Evolutionary conservation across 2,113 vertebrate genomes (phyloP), one percentile per base, ranked within the genome.

Genomic region (Pantherophis guttatus): DNA sequence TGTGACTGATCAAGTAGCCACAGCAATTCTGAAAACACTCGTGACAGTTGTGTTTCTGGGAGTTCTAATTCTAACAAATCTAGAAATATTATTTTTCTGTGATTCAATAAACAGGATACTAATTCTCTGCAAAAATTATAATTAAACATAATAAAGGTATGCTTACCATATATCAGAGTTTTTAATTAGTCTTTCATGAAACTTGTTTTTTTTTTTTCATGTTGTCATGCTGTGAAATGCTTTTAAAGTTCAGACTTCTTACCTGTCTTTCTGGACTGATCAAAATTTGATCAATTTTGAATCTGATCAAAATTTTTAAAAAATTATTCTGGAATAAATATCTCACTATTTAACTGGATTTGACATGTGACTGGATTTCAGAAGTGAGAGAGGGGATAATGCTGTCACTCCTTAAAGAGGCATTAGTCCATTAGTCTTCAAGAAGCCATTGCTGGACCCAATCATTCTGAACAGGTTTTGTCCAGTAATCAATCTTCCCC

Each of bases 111-210:
- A 98, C 95, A 94, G 96, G 96, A 97, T 97, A 97, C 95, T 98
- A 97, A 98, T 98, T 97, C 96, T 94, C 86, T 88, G 95, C 93
- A 96, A 96, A 97, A 96, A 89, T 97, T 97, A 96, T 94, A 97
- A 96, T 96, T 97, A 95, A 97, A 97, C 92, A 24, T 94, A 95
- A 95, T 93, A 97, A 97, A 92, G 75, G 92, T 95, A 96, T 26
- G 89, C 95, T 97, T 97, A 97, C 98, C 97, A 98, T 97, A 97
- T 96, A 96, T 98, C 97, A 97, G 96, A 96, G 95, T 94, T 97
- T 97, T 95, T 97, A 96, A 97, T 97, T 95, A 95, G 95, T 87
- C 93, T 96, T 96, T 96, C 97, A 97, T 90, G 95, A 97, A 97
- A 97, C 94, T 75, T 97, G 95, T 96, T 75, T 44, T 48, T 48